phyloP scores from a whole-genome alignment of 1,140 invertebrate genomes.

The Lethrus apterus region DNA sequence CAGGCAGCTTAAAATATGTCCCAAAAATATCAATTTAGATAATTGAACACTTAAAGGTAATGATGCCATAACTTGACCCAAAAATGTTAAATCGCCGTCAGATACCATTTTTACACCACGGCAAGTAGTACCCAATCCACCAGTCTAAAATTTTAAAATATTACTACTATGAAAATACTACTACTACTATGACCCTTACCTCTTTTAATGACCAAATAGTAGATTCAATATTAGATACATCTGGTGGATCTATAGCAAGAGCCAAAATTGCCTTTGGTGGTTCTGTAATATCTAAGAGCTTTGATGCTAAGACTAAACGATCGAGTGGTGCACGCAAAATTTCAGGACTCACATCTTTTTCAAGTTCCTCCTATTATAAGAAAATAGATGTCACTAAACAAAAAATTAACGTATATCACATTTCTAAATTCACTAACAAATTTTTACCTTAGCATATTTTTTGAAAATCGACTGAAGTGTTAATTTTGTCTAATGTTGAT shows the following conservation, averaged over 20 bases:
- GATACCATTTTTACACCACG: conserved; percentile 46
- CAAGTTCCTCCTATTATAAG: conserved; percentile 19
- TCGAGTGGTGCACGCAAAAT: conserved; percentile 76
- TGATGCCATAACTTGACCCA: conserved; percentile 74
- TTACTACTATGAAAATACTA: conserved; percentile 2
- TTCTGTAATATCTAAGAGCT: conserved; percentile 75
- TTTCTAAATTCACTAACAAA: no score
- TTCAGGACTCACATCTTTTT: conserved; percentile 52
- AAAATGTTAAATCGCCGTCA: conserved; percentile 85
- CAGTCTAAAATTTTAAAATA: conserved; percentile 40
- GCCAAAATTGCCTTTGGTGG: conserved; percentile 71
- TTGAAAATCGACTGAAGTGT: no score
- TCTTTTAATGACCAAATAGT: conserved; percentile 84
- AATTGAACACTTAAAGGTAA: conserved; percentile 78
- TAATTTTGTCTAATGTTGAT: no score
- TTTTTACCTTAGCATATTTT: no score
- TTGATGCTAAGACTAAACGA: conserved; percentile 74
- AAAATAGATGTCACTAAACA: background rate
- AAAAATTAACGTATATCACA: no score
- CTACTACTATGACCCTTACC: conserved; percentile 41
- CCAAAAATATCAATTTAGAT: conserved; percentile 79
- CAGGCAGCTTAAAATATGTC: conserved; percentile 78
- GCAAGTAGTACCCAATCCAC: conserved; percentile 56
- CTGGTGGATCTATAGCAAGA: conserved; percentile 80
- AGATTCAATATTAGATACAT: conserved; percentile 68